Evolutionary conservation across 2,113 vertebrate species (phyloP), one percentile per base, ranked within the genome.

Genomic region (Proterorhinus semilunaris): DNA sequence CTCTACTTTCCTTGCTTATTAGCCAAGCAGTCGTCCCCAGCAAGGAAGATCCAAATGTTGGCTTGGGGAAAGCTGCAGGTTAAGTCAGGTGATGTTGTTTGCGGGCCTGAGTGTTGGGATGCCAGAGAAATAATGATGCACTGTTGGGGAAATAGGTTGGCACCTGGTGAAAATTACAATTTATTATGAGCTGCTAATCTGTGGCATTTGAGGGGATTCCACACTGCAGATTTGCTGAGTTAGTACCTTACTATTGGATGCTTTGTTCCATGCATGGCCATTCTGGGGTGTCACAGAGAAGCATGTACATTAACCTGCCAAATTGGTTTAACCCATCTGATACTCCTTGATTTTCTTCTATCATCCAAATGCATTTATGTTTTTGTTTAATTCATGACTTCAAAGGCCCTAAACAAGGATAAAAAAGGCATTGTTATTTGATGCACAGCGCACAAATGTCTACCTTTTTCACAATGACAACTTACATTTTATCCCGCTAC

Each of bases 121-220:
- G n/a, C 17, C 6, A n/a, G 63, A 45, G 21, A 48, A 48, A 10
- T 45, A 52, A 66, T 67, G 57, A 47, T 57, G 66, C 49, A 43
- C 11, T 71, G 74, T 71, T 76, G 62, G 66, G 73, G 85, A 83
- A 70, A 43, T 62, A 55, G 17, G 36, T 17, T 59, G 47, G 16
- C 46, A 59, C 11, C 66, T 2, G 9, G 43, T 46, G 51, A 44
- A 48, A 69, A 47, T 17, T 65, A 71, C 65, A 79, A 64, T 53
- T 73, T 13, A 62, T 62, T 72, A 73, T 78, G 65, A 58, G 52
- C 61, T 65, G 43, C n/a, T 68, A 16, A 78, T 82, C 65, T 49
- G 17, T 73, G 45, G 36, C 15, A 59, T 44, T 61, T 61, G 42
- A 44, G 15, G 36, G 58, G 44, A 61, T 61, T 61, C 16, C 36